Evolutionary conservation across 1,140 invertebrate genomes (phyloP).

Genomic region (Cheumatopsyche charites): DNA sequence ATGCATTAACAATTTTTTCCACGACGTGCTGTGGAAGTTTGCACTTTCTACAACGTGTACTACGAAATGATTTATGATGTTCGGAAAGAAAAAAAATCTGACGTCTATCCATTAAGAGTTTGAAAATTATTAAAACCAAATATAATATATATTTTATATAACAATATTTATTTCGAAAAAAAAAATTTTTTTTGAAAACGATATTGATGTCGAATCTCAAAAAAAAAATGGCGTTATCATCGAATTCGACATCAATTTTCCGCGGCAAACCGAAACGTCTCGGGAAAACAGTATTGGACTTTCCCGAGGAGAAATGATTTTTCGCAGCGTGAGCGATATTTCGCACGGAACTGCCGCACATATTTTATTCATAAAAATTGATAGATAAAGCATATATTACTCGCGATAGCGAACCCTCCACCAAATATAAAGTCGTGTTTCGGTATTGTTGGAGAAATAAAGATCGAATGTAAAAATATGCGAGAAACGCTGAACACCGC

Average conservation of each 20-base stretch:
- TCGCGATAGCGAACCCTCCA: not conserved
- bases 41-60: no score
- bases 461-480: no score
- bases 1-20: slow-evolving; percentile 12
- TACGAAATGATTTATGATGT: no score
- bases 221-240: not conserved
- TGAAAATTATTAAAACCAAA: no score
- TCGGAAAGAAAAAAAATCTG: no score
- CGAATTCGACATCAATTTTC: not conserved
- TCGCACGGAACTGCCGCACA: slow-evolving; percentile 1
- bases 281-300: not conserved
- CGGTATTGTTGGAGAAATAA: not conserved
- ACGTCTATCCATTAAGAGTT: no score
- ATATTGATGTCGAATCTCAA: no score
- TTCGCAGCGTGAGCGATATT: slow-evolving; percentile 1
- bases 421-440: slow-evolving; percentile 22
- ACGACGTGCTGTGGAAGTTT: no score
- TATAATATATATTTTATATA: no score
- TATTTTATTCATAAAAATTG: slow-evolving; percentile 36
- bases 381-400: slow-evolving; percentile 30
- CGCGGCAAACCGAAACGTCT: not conserved
- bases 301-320: not conserved
- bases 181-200: no score
- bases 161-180: no score
- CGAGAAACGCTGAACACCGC: no score